Conservation (phyloP, 2,888 invertebrate genomes). For the Xestia sexstrigata region DNA sequence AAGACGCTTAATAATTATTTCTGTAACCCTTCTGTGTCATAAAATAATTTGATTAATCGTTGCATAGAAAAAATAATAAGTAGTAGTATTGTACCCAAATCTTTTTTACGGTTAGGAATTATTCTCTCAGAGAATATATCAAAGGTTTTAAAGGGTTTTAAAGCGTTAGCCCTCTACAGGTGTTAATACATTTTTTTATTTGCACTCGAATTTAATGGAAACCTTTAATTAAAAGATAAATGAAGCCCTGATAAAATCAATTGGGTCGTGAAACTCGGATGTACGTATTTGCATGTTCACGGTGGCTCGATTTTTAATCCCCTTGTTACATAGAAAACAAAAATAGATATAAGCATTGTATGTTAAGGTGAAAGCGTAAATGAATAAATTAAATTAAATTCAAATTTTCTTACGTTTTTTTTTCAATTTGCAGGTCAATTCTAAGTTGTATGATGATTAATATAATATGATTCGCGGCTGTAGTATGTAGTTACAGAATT, state of each 20-base stretch:
- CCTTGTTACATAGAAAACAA: background rate
- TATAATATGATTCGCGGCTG: too few relatives aligned
- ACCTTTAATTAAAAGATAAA: slow-evolving; percentile 4
- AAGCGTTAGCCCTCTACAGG: background rate
- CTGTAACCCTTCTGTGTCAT: background rate
- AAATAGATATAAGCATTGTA: background rate
- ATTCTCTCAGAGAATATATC: background rate
- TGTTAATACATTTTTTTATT: background rate
- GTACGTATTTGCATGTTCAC: background rate
- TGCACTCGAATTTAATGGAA: background rate
- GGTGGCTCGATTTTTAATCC: background rate
- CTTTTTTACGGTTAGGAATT: background rate
- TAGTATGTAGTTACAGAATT: too few relatives aligned
- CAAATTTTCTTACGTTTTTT: too few relatives aligned
- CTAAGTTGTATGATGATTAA: too few relatives aligned
- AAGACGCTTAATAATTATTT: background rate
- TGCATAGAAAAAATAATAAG: too few relatives aligned
- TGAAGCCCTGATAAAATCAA: slow-evolving; percentile 15
- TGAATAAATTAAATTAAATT: too few relatives aligned
- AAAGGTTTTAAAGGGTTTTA: background rate
- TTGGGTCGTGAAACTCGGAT: slow-evolving; percentile 3
- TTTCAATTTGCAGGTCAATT: too few relatives aligned
- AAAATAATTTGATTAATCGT: background rate
- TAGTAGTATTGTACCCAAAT: too few relatives aligned
- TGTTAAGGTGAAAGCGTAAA: too few relatives aligned